phyloP scores from a whole-genome alignment of 2,113 vertebrate species.

The Pseudorasbora parva region DNA sequence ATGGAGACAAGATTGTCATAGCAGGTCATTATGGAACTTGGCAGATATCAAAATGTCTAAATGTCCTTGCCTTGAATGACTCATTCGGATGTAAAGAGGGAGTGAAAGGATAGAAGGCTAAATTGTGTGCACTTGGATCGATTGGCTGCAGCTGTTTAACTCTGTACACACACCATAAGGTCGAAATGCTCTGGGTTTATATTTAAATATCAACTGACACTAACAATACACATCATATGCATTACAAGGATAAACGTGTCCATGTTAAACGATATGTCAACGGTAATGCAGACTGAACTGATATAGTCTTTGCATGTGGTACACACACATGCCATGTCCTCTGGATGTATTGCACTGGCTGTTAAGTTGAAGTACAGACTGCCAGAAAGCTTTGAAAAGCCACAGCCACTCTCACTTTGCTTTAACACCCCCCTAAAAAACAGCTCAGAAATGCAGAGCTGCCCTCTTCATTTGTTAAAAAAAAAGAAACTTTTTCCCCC shows the following conservation, averaged over 20 bases:
- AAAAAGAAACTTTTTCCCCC: slow-evolving; percentile 14
- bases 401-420: slow-evolving; percentile 25
- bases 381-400: slow-evolving; percentile 20
- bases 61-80: slow-evolving; percentile 25
- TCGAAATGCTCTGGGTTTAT: slow-evolving; percentile 5
- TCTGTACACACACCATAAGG: slow-evolving; percentile 17
- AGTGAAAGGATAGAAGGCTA: slow-evolving; percentile 3
- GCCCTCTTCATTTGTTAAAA: slow-evolving; percentile 13
- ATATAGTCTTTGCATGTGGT: slow-evolving; percentile 1
- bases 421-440: slow-evolving; percentile 39
- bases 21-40: slow-evolving; percentile 22
- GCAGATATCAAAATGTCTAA: slow-evolving; percentile 5
- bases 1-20: slow-evolving; percentile 33
- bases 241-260: slow-evolving; percentile 22
- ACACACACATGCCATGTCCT: not conserved
- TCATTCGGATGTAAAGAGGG: slow-evolving; percentile 13
- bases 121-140: slow-evolving; percentile 25
- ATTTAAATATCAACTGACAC: slow-evolving; percentile 11
- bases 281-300: not conserved
- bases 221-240: slow-evolving; percentile 1
- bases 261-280: slow-evolving; percentile 23
- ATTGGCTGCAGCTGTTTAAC: slow-evolving; percentile 33
- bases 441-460: not conserved
- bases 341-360: not conserved
- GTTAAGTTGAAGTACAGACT: slow-evolving; percentile 8